Evolutionary conservation across 2,797 vertebrate species (phyloP), one percentile per base, ranked within the genome.

Genomic region (Lithobates sylvaticus): DNA sequence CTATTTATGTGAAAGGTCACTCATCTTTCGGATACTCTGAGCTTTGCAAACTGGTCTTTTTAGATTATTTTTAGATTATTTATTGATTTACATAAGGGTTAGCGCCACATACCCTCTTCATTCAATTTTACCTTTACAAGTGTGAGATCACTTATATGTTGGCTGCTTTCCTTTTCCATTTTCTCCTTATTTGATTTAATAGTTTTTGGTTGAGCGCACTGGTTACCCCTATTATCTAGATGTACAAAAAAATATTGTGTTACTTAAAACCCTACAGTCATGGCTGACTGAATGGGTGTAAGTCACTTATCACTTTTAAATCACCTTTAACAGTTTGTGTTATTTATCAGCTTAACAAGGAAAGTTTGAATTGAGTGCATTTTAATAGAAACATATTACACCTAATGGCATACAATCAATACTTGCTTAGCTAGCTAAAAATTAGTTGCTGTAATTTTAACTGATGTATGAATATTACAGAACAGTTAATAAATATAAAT

Each of bases 281-380:
- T 87, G 36, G 76, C 86, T 83, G 76, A 68, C 70, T 83, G 69
- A 79, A 84, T 76, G 39, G 70, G 83, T 84, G 71, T 67, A 84
- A 84, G 86, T 87, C 71, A 84, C 84, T 87, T 87, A 84, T 87
- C 65, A 87, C 76, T 80, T 75, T 64, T 70, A 87, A 87, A 80
- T 87, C 76, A 76, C 83, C 64, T 84, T 79, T 70, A 87, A 39
- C 76, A 76, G 76, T 80, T 74, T 87, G 70, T 79, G 76, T 79
- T 84, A 79, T 87, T 87, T 87, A 84, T 87, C 81, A 87, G 78
- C 70, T 29, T 84, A 84, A 87, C 86, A 79, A 79, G 68, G 42
- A 84, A 87, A 84, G 70, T 87, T 84, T 87, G 71, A 84, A 87
- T 84, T 87, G 81, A 87, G 42, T 74, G 76, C 64, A 84, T 87